These are phyloP conservation scores for Vombatus ursinus DNA, from an alignment of 2,113 vertebrate species.

Conservation along the genomic window DNA sequence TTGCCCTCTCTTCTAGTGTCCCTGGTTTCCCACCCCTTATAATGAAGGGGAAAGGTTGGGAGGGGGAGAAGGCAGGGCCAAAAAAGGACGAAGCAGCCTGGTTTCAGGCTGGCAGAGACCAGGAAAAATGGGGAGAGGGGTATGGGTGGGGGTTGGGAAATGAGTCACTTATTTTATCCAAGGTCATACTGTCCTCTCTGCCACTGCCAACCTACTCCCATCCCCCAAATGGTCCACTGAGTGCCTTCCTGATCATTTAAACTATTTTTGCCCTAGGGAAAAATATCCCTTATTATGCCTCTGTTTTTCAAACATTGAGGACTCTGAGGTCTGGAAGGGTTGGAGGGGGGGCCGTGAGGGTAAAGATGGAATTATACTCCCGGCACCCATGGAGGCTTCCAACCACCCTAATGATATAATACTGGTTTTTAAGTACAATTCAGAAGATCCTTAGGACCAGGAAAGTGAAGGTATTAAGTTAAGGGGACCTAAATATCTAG, in stretches of 20 bases:
- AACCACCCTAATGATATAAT: neutral
- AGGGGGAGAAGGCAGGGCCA: neutral
- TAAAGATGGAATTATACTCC: neutral
- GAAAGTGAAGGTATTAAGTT: neutral
- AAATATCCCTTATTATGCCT: neutral
- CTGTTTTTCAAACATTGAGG: neutral
- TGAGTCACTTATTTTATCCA: neutral
- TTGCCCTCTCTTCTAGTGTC: neutral
- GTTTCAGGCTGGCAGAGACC: neutral
- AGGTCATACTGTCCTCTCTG: neutral
- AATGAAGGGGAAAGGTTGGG: neutral
- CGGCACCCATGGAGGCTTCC: neutral
- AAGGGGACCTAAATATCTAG: neutral
- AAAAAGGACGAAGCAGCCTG: neutral
- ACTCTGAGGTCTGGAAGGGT: neutral
- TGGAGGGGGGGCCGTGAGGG: neutral
- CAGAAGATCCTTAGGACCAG: neutral
- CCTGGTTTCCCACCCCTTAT: neutral
- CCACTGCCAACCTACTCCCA: neutral
- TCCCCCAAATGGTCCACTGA: neutral
- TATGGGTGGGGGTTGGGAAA: neutral
- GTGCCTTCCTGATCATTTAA: neutral
- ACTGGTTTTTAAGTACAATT: neutral
- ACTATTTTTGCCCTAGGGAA: neutral
- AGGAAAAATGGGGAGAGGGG: neutral